Evolutionary conservation across 2,797 vertebrate genomes (phyloP).

Genomic region (Bradypodion pumilum): DNA sequence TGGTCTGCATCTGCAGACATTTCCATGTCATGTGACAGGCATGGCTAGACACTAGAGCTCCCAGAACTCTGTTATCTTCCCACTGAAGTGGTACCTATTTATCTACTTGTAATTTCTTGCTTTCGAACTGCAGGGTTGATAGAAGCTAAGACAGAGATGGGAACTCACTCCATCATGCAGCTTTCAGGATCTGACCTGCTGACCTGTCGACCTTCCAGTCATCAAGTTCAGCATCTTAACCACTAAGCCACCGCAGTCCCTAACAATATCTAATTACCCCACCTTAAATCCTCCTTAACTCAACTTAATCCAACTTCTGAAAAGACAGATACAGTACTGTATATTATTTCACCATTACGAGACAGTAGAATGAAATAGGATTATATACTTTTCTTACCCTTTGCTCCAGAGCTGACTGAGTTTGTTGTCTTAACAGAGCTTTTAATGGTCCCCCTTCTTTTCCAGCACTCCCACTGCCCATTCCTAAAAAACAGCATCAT

Average conservation of each 20-base stretch:
- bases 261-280: not conserved
- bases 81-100: no score
- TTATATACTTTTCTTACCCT: conserved; percentile 82
- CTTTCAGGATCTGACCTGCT: no score
- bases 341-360: not conserved
- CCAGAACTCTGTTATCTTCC: no score
- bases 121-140: no score
- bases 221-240: no score
- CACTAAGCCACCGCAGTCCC: not conserved
- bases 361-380: conserved; percentile 26
- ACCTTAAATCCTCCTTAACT: not conserved
- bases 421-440: conserved; percentile 96
- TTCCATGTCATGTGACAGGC: no score
- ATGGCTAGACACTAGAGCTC: no score
- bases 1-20: no score
- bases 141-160: no score
- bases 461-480: conserved; percentile 96
- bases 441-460: conserved; percentile 97
- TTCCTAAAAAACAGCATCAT: conserved; percentile 83
- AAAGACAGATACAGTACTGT: not conserved
- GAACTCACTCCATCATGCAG: no score
- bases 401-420: conserved; percentile 94
- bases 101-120: no score
- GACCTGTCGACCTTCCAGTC: no score
- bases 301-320: not conserved